Evolutionary conservation across 2,888 invertebrate species (phyloP).

Genomic region (Tubulanus polymorphus): DNA sequence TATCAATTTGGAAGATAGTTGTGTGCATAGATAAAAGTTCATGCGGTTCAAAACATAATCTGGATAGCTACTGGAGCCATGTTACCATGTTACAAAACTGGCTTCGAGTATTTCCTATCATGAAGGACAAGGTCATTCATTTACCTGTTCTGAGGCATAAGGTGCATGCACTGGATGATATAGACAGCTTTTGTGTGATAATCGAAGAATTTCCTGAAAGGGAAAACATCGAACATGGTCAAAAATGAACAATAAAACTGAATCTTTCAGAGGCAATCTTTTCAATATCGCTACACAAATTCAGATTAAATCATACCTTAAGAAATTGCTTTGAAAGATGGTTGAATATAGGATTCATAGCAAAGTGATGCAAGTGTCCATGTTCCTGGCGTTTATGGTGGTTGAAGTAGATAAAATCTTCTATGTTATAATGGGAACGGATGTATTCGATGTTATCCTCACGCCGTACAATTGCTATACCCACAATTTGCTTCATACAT

Average conservation of each 20-base stretch:
- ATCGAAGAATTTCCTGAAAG: slow-evolving; percentile 46
- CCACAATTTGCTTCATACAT: slow-evolving; percentile 44
- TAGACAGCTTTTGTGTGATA: slow-evolving; percentile 49
- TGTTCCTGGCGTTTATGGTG: slow-evolving; percentile 51
- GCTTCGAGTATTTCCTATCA: too few species aligned
- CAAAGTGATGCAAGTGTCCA: slow-evolving; percentile 51
- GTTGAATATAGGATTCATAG: slow-evolving; percentile 50
- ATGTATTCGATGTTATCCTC: slow-evolving; percentile 55
- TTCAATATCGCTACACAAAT: too few species aligned
- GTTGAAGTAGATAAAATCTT: slow-evolving; percentile 54
- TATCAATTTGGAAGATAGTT: too few species aligned
- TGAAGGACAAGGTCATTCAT: too few species aligned
- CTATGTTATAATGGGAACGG: slow-evolving; percentile 54
- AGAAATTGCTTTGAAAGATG: slow-evolving; percentile 51
- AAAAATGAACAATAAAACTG: too few species aligned
- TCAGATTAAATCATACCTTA: slow-evolving; percentile 56
- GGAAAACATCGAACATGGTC: not conserved
- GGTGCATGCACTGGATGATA: slow-evolving; percentile 51
- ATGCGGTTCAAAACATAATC: not conserved
- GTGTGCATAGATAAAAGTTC: too few species aligned
- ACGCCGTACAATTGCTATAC: slow-evolving; percentile 43
- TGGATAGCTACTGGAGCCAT: not conserved
- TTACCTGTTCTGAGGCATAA: slow-evolving; percentile 39
- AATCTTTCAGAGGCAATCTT: too few species aligned
- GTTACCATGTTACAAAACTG: not conserved